Evolutionary conservation across 2,113 vertebrate species (phyloP).

Genomic region (Octodon degus): DNA sequence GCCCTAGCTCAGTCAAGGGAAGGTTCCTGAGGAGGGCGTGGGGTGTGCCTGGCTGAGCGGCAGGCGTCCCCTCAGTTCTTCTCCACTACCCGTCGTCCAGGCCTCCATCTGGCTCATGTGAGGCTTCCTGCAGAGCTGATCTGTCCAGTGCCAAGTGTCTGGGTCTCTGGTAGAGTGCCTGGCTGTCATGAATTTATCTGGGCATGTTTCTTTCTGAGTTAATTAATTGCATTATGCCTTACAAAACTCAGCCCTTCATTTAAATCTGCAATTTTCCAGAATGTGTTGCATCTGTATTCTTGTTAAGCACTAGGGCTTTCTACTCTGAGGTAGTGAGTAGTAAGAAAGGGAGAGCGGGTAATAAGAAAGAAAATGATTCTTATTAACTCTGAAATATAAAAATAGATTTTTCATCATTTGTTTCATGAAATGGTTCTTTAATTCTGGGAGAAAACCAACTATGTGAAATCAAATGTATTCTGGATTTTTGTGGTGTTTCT

Average conservation of each 20-base stretch:
- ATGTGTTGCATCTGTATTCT: background rate
- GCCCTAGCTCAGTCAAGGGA: background rate
- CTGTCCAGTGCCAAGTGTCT: background rate
- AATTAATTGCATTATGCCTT: background rate
- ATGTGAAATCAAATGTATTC: conserved; percentile 39
- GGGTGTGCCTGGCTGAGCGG: background rate
- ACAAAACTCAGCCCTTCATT: conserved; percentile 5
- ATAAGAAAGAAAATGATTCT: conserved; percentile 39
- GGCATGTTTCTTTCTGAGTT: background rate
- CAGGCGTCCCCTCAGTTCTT: background rate
- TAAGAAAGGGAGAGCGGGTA: background rate
- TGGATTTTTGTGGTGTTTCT: background rate
- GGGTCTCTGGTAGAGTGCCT: background rate
- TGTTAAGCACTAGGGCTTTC: background rate
- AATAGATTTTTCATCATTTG: conserved; percentile 15
- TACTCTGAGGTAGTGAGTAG: background rate
- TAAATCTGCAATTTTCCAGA: background rate
- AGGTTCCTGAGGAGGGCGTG: background rate
- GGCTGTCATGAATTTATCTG: background rate
- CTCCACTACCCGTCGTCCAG: background rate
- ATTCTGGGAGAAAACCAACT: conserved; percentile 10
- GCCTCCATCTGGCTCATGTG: background rate
- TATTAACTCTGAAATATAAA: conserved; percentile 35
- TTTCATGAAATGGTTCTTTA: background rate
- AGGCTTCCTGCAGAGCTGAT: background rate